Conservation (phyloP, 2,797 vertebrate genomes). For the Molossus alvarezi region DNA sequence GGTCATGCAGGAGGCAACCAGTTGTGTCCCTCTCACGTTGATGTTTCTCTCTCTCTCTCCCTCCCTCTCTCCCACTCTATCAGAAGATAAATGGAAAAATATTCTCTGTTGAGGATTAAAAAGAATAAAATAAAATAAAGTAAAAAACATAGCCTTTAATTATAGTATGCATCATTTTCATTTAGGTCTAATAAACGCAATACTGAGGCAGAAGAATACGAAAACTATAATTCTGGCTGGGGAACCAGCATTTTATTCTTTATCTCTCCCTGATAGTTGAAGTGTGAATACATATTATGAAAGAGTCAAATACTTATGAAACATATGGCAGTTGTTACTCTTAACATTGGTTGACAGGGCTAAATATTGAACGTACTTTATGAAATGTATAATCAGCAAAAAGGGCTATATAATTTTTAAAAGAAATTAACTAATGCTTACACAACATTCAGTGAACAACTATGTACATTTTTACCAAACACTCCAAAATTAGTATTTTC, state of each 20-base stretch:
- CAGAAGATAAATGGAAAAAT: no score
- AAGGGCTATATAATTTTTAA: slow-evolving; percentile 52
- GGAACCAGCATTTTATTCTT: slow-evolving; percentile 37
- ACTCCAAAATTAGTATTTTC: slow-evolving; percentile 32
- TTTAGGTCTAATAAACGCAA: not conserved
- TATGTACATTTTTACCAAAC: slow-evolving; percentile 37
- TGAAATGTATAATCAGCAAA: slow-evolving; percentile 30
- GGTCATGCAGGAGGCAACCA: no score
- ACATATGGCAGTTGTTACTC: not conserved
- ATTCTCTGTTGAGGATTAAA: no score
- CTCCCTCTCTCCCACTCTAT: no score
- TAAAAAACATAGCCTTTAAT: slow-evolving; percentile 33
- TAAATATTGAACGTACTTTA: slow-evolving; percentile 8
- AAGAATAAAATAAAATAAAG: not conserved
- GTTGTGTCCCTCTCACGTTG: no score
- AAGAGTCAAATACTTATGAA: not conserved
- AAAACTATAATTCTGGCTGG: not conserved
- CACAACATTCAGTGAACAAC: slow-evolving; percentile 4
- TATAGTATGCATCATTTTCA: not conserved
- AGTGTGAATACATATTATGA: slow-evolving; percentile 13
- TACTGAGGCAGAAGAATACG: slow-evolving; percentile 3
- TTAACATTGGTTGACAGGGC: slow-evolving; percentile 43
- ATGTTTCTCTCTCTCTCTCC: not conserved
- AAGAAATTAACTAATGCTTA: slow-evolving; percentile 57
- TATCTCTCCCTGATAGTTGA: not conserved